Evolutionary conservation across 2,113 vertebrate species (phyloP), one percentile per base, ranked within the genome.

Genomic region (Gallinago media): DNA sequence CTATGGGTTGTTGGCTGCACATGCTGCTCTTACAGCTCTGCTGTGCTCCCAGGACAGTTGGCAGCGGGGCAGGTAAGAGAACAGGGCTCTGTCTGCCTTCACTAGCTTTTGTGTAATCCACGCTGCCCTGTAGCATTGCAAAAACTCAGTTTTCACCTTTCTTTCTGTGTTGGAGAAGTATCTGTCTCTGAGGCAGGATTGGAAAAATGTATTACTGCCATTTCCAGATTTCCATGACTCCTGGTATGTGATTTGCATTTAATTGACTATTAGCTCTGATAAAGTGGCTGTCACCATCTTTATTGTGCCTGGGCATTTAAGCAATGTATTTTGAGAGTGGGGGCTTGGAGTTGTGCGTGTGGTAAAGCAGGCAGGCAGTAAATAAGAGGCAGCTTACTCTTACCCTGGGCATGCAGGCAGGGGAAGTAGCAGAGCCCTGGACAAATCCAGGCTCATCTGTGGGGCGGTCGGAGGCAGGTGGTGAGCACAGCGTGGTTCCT

Each of bases 381-480:
- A 36, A 47, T 4, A 36, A 70, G 23, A 58, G 19, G 65, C 62
- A 86, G 34, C 20, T 63, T 42, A 6, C 32, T 32, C 32, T 72
- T 44, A 27, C 3, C 38, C 42, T 58, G 19, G 18, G 22, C 31
- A 25, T 12, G 15, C 36, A 40, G n/a, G 8, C 55, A 49, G 55
- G 46, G 44, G 50, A 82, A n/a, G 56, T 2, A 66, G 38, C 27
- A 72, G 70, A 63, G n/a, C 47, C 38, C 5, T 71, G 49, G 46
- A 40, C 52, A 15, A 15, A 10, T 66, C 31, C 46, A 78, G 27
- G 40, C 18, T 78, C 61, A n/a, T 12, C 46, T 10, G 3, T 15
- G 31, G 15, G 47, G 13, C n/a, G 29, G 0, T 10, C 1, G 1
- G 6, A 73, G 29, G 22, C 2, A 1, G 7, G 4, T 38, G 40